These are phyloP conservation scores for Dromococcyx pavoninus DNA, from an alignment of 2,797 vertebrate species.

Conservation along the genomic window DNA sequence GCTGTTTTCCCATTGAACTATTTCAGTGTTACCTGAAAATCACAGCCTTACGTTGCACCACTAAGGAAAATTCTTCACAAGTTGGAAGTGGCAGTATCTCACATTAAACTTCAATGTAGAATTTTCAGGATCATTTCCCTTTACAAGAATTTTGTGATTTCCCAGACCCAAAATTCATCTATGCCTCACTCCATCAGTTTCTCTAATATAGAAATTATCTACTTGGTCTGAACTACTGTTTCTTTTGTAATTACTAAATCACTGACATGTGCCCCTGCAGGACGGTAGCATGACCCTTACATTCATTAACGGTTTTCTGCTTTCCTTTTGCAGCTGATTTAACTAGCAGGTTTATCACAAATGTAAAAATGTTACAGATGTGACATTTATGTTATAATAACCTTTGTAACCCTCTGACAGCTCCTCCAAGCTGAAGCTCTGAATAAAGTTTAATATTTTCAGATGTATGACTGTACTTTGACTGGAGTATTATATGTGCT, in stretches of 20 bases:
- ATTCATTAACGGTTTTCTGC: conserved; percentile 31
- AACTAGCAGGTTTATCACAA: conserved; percentile 26
- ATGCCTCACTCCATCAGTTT: neutral
- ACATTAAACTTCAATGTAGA: conserved; percentile 10
- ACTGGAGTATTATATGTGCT: neutral
- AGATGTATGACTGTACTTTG: neutral
- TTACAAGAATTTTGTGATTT: conserved; percentile 39
- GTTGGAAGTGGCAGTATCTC: neutral
- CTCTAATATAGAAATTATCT: conserved; percentile 31
- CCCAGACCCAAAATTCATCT: neutral
- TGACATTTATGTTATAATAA: conserved; percentile 29
- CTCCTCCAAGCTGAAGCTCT: neutral
- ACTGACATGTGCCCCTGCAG: conserved; percentile 20
- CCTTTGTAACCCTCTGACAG: conserved; percentile 18
- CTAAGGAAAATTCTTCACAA: neutral
- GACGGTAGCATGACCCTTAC: neutral
- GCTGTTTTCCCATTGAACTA: neutral
- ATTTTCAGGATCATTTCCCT: conserved; percentile 38
- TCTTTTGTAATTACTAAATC: conserved; percentile 52
- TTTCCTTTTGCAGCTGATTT: neutral
- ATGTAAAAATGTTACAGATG: conserved; percentile 27
- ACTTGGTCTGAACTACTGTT: conserved; percentile 30
- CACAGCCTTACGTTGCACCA: neutral
- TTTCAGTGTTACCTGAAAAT: neutral
- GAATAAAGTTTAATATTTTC: neutral